Conservation (phyloP, 2,113 vertebrate genomes). For the Carassius gibelio region DNA sequence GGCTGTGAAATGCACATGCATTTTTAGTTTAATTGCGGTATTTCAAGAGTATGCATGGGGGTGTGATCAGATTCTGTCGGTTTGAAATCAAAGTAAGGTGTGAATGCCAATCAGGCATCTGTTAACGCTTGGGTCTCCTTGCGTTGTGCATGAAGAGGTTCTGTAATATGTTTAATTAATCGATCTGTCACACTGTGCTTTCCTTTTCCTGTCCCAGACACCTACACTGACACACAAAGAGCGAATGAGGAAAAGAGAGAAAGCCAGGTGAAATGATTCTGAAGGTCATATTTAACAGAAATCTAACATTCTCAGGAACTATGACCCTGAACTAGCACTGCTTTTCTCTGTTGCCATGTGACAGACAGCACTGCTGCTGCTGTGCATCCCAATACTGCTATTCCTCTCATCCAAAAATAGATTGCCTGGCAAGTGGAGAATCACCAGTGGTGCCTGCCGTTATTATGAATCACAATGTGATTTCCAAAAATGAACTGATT, state of each 20-base stretch:
- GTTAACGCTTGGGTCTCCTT: background rate
- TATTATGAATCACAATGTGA: conserved; percentile 22
- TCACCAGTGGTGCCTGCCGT: conserved; percentile 11
- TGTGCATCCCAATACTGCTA: conserved; percentile 27
- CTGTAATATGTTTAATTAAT: background rate
- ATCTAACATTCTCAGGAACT: conserved; percentile 40
- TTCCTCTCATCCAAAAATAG: conserved; percentile 46
- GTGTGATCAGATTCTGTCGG: background rate
- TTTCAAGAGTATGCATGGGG: background rate
- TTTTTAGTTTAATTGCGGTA: background rate
- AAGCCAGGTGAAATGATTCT: background rate
- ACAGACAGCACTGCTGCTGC: conserved; percentile 41
- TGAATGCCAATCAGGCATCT: background rate
- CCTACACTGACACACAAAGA: background rate
- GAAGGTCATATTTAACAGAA: conserved; percentile 49
- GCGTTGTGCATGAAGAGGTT: background rate
- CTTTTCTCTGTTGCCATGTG: conserved; percentile 47
- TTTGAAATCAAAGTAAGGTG: background rate
- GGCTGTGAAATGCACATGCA: background rate
- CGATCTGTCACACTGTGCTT: conserved; percentile 1
- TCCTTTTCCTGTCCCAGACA: background rate
- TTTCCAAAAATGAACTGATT: background rate
- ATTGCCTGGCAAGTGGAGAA: conserved; percentile 18
- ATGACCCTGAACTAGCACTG: conserved; percentile 42
- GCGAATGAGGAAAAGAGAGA: background rate